Conservation (phyloP, 2,113 vertebrate genomes). For the Geococcyx californianus region DNA sequence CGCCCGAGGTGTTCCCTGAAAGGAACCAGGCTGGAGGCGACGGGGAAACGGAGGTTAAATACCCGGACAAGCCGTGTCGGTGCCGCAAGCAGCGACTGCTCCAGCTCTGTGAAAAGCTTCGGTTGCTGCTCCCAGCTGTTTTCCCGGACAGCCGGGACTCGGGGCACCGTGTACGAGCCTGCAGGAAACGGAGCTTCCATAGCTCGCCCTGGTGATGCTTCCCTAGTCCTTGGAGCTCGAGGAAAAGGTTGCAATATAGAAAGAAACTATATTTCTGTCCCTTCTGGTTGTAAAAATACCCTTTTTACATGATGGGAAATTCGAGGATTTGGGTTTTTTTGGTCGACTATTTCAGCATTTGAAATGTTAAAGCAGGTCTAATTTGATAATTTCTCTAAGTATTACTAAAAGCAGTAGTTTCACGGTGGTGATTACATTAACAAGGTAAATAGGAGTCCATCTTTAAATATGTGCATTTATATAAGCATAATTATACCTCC, state of each 20-base stretch:
- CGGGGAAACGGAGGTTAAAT: too few relatives aligned
- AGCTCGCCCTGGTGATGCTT: neutral
- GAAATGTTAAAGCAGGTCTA: neutral
- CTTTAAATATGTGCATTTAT: neutral
- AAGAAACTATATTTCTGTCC: neutral
- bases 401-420: neutral
- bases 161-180: neutral
- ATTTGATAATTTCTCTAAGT: neutral
- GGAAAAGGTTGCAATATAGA: neutral
- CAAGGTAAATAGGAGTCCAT: neutral
- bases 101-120: fast-evolving
- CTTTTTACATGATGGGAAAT: neutral
- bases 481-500: neutral
- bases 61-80: too few relatives aligned
- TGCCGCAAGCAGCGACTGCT: neutral
- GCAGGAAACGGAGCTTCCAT: fast-evolving
- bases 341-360: neutral
- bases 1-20: too few relatives aligned
- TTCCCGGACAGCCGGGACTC: fast-evolving
- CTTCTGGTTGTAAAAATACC: neutral
- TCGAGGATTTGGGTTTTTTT: neutral
- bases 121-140: neutral
- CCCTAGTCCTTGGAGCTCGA: neutral
- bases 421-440: neutral
- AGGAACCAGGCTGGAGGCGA: too few relatives aligned